These are phyloP conservation scores for Pararge aegeria DNA, from an alignment of 1,140 invertebrate species.

Conservation along the genomic window DNA sequence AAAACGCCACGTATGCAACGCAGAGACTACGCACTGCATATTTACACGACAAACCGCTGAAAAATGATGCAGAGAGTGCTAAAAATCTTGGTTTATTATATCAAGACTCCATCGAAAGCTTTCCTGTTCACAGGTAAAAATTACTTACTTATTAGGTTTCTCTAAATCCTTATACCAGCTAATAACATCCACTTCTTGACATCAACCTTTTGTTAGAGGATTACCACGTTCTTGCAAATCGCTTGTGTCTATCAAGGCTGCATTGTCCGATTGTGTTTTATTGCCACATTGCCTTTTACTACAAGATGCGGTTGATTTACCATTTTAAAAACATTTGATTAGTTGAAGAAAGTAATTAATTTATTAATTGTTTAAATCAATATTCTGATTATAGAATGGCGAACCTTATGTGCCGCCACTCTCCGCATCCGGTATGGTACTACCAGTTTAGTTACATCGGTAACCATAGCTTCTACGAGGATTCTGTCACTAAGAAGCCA, in stretches of 20 bases:
- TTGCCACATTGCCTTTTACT: too few species aligned
- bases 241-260: too few species aligned
- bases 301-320: too few species aligned
- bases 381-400: constrained; percentile 39
- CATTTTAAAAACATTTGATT: too few species aligned
- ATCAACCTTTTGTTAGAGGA: too few species aligned
- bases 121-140: not conserved
- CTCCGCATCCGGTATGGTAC: constrained; percentile 54
- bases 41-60: not conserved
- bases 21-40: not conserved
- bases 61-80: constrained; percentile 10
- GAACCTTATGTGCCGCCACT: constrained; percentile 57
- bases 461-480: constrained; percentile 58
- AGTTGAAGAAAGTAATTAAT: too few species aligned
- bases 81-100: not conserved
- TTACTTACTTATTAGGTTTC: too few species aligned
- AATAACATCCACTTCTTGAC: too few species aligned
- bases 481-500: constrained; percentile 50
- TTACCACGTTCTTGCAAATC: too few species aligned
- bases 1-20: not conserved
- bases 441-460: constrained; percentile 57
- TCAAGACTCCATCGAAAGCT: not conserved
- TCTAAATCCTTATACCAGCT: too few species aligned
- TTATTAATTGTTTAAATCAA: too few species aligned
- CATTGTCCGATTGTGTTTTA: too few species aligned